Percentiles rank a stretch among this genome's conserved stretches.
phyloP scores from a whole-genome alignment of 2,797 vertebrate genomes.

The Bradypodion pumilum region DNA sequence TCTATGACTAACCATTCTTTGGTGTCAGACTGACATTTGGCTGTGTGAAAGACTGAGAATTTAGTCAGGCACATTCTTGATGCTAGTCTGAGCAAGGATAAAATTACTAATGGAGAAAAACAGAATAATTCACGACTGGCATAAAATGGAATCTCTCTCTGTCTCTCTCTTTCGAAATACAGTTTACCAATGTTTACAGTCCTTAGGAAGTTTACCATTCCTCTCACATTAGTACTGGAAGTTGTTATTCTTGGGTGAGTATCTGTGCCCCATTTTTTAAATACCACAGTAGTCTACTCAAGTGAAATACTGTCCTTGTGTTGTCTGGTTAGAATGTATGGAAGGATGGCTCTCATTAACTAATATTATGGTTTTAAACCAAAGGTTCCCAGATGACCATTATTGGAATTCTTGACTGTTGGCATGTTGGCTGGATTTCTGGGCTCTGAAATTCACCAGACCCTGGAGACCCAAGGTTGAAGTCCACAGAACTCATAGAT shows the following conservation, averaged over 20 bases:
- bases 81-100: conserved; percentile 5
- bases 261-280: conserved; percentile 35
- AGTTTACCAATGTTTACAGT: conserved; percentile 98
- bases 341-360: background rate
- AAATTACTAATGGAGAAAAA: conserved; percentile 38
- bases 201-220: conserved; percentile 92
- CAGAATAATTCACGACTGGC: conserved; percentile 46
- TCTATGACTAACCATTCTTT: conserved; percentile 27
- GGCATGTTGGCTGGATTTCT: background rate
- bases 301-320: conserved; percentile 12
- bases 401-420: background rate
- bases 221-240: conserved; percentile 91
- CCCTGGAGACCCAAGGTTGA: background rate
- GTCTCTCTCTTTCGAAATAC: conserved; percentile 59
- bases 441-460: background rate
- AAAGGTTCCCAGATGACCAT: background rate
- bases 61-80: conserved; percentile 28
- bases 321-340: background rate
- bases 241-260: conserved; percentile 84
- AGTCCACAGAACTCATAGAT: background rate
- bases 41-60: background rate
- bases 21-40: conserved; percentile 48
- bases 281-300: conserved; percentile 10
- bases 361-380: background rate
- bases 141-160: background rate